phyloP scores from a whole-genome alignment of 2,113 vertebrate genomes.

The Coryphaenoides rupestris region DNA sequence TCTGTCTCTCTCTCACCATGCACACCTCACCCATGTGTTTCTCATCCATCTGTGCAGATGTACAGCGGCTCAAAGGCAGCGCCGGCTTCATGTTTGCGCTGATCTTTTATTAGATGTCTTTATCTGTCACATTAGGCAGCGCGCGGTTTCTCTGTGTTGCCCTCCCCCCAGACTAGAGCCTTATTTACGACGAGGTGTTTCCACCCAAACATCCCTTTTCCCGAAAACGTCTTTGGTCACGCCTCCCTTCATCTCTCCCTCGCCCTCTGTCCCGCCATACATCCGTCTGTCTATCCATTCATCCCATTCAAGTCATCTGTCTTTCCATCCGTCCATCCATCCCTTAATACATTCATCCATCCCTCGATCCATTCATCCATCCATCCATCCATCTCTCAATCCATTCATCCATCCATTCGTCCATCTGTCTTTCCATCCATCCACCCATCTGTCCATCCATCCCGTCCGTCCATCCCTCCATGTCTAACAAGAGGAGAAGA shows the following conservation, averaged over 20 bases:
- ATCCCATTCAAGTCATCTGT: slow-evolving; percentile 7
- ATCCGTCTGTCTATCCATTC: background rate
- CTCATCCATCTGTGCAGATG: slow-evolving; percentile 3
- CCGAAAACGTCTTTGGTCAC: no score
- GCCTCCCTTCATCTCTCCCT: no score
- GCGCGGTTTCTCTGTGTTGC: no score
- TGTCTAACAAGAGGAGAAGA: slow-evolving; percentile 76
- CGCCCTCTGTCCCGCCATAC: no score
- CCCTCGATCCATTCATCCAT: background rate
- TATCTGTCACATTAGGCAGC: no score
- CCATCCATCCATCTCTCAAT: slow-evolving; percentile 33
- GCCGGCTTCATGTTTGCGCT: no score
- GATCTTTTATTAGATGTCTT: no score
- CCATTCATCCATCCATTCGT: slow-evolving; percentile 8
- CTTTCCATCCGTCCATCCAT: background rate
- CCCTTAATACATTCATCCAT: background rate
- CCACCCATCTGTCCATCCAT: slow-evolving; percentile 13
- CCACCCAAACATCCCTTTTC: no score
- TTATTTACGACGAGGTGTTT: no score
- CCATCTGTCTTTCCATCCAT: slow-evolving; percentile 22
- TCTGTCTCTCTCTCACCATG: background rate
- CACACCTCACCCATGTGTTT: background rate
- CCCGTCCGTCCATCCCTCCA: slow-evolving; percentile 53
- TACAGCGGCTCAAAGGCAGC: background rate
- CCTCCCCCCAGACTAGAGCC: no score